Evolutionary conservation across 2,113 vertebrate genomes (phyloP).

Genomic region (Corythoichthys haematopterus): DNA sequence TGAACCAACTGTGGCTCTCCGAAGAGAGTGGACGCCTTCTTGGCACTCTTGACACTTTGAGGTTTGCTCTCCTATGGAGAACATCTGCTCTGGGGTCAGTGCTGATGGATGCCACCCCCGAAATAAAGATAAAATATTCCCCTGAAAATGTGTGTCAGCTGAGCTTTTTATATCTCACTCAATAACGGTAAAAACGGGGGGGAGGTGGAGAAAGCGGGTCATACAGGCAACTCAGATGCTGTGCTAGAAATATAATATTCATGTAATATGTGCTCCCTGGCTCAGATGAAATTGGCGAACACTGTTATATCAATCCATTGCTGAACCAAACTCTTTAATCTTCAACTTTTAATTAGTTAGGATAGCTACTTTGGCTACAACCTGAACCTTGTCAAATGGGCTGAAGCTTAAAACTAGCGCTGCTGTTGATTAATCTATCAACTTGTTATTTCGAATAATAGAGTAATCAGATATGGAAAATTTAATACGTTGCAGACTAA

Average conservation of each 20-base stretch:
- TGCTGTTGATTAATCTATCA: no score
- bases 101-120: conserved; percentile 44
- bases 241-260: neutral
- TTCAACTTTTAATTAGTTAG: neutral
- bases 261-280: neutral
- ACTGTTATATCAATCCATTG: no score
- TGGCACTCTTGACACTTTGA: conserved; percentile 16
- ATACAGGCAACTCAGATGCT: neutral
- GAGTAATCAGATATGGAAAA: no score
- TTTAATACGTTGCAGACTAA: no score
- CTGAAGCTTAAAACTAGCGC: neutral
- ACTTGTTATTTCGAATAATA: no score
- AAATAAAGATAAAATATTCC: conserved; percentile 27
- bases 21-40: conserved; percentile 17
- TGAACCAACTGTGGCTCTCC: conserved; percentile 21
- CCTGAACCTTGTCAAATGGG: neutral
- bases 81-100: conserved; percentile 52
- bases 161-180: conserved; percentile 21
- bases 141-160: conserved; percentile 45
- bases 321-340: neutral
- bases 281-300: no score
- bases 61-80: conserved; percentile 27
- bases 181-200: conserved; percentile 9
- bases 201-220: conserved; percentile 10
- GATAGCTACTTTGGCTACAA: neutral